phyloP scores from a whole-genome alignment of 2,113 vertebrate genomes.

The Psilopsiagon aymara region DNA sequence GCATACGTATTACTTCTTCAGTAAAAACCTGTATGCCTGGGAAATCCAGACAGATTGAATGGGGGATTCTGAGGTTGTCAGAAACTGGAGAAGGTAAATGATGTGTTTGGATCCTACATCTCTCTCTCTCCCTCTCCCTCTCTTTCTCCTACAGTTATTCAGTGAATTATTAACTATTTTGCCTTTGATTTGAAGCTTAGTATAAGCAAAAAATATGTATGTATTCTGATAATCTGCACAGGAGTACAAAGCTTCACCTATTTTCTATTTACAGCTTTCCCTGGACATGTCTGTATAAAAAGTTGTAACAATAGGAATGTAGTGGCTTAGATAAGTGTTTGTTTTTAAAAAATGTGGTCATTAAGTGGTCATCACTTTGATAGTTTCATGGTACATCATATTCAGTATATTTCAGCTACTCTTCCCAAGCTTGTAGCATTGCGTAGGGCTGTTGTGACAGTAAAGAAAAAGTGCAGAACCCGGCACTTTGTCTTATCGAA shows the following conservation, averaged over 20 bases:
- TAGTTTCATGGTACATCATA: accelerated
- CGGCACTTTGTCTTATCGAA: accelerated
- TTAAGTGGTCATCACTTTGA: neutral
- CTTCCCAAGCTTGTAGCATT: neutral
- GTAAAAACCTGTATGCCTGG: neutral
- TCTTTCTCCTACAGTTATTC: neutral
- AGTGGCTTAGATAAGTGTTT: neutral
- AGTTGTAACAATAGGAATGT: neutral
- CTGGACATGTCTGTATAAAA: neutral
- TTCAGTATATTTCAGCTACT: neutral
- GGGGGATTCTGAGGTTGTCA: neutral
- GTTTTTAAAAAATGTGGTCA: neutral
- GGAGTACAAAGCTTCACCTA: neutral
- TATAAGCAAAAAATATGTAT: neutral
- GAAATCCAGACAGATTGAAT: neutral
- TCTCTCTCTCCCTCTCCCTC: neutral
- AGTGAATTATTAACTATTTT: neutral
- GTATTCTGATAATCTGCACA: neutral
- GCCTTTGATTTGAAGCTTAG: neutral
- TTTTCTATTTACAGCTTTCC: neutral
- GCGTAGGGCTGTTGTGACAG: neutral
- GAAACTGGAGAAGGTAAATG: neutral
- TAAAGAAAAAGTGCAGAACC: neutral
- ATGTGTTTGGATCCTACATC: neutral
- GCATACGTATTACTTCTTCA: neutral